Base-by-base conservation (phyloP, 2,797 vertebrate species). In the Ceryle rudis region DNA sequence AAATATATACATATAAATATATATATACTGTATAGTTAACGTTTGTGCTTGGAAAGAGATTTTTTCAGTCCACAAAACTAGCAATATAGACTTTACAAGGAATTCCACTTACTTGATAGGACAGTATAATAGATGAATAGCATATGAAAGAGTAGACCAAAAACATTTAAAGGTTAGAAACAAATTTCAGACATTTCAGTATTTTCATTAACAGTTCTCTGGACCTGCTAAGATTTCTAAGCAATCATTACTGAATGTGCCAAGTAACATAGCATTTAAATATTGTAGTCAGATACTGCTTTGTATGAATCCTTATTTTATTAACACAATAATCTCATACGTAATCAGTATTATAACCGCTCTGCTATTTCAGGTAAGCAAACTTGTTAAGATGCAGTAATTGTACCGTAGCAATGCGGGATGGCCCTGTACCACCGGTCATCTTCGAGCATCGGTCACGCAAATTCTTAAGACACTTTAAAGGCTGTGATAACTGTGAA, bases 251-350 rank as follows among this genome's bases (percentile, higher is more conserved):
- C 98, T 99, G 98, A 98, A 99, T 97, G 99, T 99, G 99, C 99
- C 99, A 99, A 99, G 98, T 98, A 98, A 98, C 98, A 95, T 98
- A 99, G 98, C 98, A 98, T 98, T 98, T 98, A 97, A 98, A 97
- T 97, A 97, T 98, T 97, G 98, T 98, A 98, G 98, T 98, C 98
- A 95, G 82, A 91, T 97, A 97, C 97, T 98, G 98, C 99, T 99
- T 98, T 98, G 98, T 99, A 98, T 98, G 98, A 98, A 98, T 98
- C 98, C 98, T 99, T 98, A 98, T 99, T 99, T 99, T 99, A 99
- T 99, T 99, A 99, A 98, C 98, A 98, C 96, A 77, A 93, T 74
- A 97, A 83, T 97, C 94, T 97, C 95, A 94, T 97, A 98, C 96
- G 80, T 98, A 98, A 97, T 98, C 98, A 99, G 98, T 99, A 98